Base-by-base conservation (phyloP, 2,888 invertebrate species). In the Oscheius onirici region DNA sequence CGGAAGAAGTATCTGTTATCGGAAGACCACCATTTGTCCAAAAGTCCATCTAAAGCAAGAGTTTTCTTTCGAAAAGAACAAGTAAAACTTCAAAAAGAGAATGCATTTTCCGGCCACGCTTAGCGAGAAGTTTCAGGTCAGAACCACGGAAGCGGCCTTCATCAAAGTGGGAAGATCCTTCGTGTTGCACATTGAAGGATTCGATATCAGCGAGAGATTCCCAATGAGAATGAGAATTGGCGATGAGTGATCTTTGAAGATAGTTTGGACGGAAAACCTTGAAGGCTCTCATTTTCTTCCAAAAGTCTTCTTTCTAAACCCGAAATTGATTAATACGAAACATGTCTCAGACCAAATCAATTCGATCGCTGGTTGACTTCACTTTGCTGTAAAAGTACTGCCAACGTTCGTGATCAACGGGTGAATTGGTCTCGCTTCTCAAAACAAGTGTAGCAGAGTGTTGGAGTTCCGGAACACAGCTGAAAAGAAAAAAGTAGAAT, bases 231-330 rank as follows among this genome's bases (percentile, higher is more conserved):
- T 70, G 69, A 1, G 79, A 79, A 24, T 79, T 75, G 1, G 79
- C 82, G 1, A 46, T 44, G 46, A 82, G 75, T 0, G 80, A 72
- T 49, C 80, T 57, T 22, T 80, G 79, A 44, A 73, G 43, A 43
- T 74, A 79, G 51, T 82, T 82, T 0, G 82, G 79, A 11, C 80
- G 69, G 78, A 82, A 82, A 44, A 82, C 75, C 15, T 78, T 78
- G 76, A 82, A 82, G 6, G 72, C 54, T 44, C 82, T 65, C 76
- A 82, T 80, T 22, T 68, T 61, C 10, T 60, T 51, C 82, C 82
- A 82, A 58, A 80, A 75, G 10, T 77, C 80, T 3, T 75, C 78
- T 22, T 79, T 80, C 79, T 76, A 58, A 3, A 71, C 43, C 13
- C 6, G 26, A n/a, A 0, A 28, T 26, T 26, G 26, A 15, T 49